A percentile compares a stretch with the other conserved stretches of the same genome.
phyloP scores from a whole-genome alignment of 92 coral and sea anemone genomes.

The Chrysogorgia sp. region DNA sequence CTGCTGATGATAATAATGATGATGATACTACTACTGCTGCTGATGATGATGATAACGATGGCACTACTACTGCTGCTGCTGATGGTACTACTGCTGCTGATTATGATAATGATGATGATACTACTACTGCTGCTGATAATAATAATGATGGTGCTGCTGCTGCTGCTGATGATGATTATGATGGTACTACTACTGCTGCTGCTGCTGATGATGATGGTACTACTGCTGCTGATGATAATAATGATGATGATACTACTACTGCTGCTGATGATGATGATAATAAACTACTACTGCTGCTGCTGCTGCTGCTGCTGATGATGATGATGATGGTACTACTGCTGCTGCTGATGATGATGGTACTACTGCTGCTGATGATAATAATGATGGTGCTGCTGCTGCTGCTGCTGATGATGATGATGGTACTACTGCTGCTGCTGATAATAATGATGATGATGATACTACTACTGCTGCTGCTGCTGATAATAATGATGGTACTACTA shows the following conservation, averaged over 20 bases:
- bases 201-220: constrained; percentile 73
- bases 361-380: neutral
- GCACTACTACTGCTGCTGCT: neutral
- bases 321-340: neutral
- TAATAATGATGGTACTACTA: neutral
- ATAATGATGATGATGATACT: neutral
- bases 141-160: constrained; percentile 68
- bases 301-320: neutral
- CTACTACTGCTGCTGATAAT: constrained; percentile 62
- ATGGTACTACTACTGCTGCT: too few relatives aligned
- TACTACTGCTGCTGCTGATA: neutral
- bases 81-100: neutral
- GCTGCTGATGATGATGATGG: neutral
- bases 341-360: too few relatives aligned
- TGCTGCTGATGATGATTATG: neutral
- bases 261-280: neutral
- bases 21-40: neutral
- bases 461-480: neutral
- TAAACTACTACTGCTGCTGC: too few relatives aligned
- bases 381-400: neutral
- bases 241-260: constrained; percentile 17
- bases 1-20: neutral
- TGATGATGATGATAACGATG: too few relatives aligned
- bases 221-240: constrained; percentile 45
- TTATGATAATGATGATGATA: neutral